Conservation (phyloP, 1,140 invertebrate species). For the Anastrepha obliqua region DNA sequence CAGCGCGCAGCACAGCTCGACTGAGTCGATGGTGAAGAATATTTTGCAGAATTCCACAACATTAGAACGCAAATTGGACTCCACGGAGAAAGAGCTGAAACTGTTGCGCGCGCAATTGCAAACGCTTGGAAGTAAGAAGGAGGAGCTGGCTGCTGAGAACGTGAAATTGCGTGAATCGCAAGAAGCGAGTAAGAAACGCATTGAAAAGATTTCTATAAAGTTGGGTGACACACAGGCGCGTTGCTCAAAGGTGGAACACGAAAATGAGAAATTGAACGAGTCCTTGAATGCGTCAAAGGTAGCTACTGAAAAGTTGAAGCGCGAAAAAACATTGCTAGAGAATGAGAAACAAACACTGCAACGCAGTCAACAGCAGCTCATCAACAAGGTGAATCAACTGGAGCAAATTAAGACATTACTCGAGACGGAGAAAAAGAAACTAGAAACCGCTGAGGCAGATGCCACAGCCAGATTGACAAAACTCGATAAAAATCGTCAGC, state of each 20-base stretch:
- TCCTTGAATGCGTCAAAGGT: conserved; percentile 3
- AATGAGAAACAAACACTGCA: conserved; percentile 52
- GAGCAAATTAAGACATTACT: conserved; percentile 47
- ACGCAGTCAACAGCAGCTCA: conserved; percentile 55
- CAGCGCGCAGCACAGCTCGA: conserved; percentile 32
- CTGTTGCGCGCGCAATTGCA: neutral
- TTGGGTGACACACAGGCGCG: conserved; percentile 59
- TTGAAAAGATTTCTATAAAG: conserved; percentile 62
- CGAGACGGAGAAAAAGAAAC: conserved; percentile 51
- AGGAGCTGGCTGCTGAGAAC: conserved; percentile 55
- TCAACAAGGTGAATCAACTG: conserved; percentile 48
- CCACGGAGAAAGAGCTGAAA: conserved; percentile 54
- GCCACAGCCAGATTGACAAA: conserved; percentile 55
- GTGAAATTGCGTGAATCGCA: conserved; percentile 55
- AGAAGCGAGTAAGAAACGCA: conserved; percentile 56
- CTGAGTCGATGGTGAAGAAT: conserved; percentile 55
- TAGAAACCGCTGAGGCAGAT: conserved; percentile 56
- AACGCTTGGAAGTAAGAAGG: conserved; percentile 53
- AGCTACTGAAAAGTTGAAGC: conserved; percentile 54
- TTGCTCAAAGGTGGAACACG: conserved; percentile 59
- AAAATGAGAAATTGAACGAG: conserved; percentile 32
- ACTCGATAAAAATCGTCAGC: conserved; percentile 55
- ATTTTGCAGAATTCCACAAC: conserved; percentile 55
- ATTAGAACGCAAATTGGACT: conserved; percentile 33
- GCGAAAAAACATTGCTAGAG: conserved; percentile 58